Percentiles rank a stretch among this genome's conserved stretches.
These are phyloP conservation scores for Notothenia coriiceps DNA, from an alignment of 2,113 vertebrate genomes.

Conservation along the genomic window DNA sequence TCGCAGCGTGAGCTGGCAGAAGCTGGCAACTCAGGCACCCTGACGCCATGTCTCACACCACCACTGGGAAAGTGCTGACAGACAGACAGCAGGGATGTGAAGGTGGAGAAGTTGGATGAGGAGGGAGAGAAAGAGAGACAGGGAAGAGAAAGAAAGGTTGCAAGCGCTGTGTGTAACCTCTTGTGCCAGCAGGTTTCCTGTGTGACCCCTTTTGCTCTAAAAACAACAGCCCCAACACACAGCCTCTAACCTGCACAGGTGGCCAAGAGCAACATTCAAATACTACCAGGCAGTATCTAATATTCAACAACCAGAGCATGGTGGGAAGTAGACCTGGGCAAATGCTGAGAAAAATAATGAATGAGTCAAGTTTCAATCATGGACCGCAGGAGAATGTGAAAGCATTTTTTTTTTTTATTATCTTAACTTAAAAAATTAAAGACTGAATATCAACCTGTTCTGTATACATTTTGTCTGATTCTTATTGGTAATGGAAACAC, in stretches of 20 bases:
- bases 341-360: slow-evolving; percentile 17
- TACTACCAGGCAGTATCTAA: slow-evolving; percentile 51
- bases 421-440: slow-evolving; percentile 28
- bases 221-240: slow-evolving; percentile 54
- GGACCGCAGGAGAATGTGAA: neutral
- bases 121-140: slow-evolving; percentile 5
- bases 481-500: slow-evolving; percentile 35
- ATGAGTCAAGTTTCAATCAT: slow-evolving; percentile 11
- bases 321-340: slow-evolving; percentile 15
- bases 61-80: slow-evolving; percentile 76
- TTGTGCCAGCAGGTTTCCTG: slow-evolving; percentile 63
- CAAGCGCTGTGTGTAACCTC: slow-evolving; percentile 67
- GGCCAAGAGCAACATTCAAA: slow-evolving; percentile 51
- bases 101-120: slow-evolving; percentile 43
- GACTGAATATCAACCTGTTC: slow-evolving; percentile 35
- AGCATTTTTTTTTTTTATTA: neutral
- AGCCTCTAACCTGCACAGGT: slow-evolving; percentile 51
- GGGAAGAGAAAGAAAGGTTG: slow-evolving; percentile 25
- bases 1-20: slow-evolving; percentile 77
- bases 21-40: slow-evolving; percentile 72
- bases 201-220: slow-evolving; percentile 38
- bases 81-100: slow-evolving; percentile 69
- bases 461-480: slow-evolving; percentile 46
- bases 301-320: slow-evolving; percentile 46
- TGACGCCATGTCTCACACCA: slow-evolving; percentile 81